phyloP scores from a whole-genome alignment of 2,113 vertebrate genomes.

The Willisornis vidua region DNA sequence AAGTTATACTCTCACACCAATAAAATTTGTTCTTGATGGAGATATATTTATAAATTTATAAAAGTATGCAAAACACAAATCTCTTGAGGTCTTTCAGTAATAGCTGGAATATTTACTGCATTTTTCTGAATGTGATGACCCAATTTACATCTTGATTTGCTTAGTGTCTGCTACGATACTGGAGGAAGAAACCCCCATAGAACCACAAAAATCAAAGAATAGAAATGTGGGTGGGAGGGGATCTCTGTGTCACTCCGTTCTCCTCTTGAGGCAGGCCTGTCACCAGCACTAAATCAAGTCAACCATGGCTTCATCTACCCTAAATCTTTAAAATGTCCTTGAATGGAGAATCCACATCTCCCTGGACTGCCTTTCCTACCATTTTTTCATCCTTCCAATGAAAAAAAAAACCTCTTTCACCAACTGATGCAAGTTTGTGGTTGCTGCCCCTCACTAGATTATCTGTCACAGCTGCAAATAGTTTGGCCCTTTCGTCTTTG shows the following conservation, averaged over 20 bases:
- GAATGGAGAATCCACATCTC: background rate
- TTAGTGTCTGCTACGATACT: background rate
- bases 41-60: background rate
- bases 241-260: background rate
- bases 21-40: background rate
- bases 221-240: background rate
- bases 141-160: background rate
- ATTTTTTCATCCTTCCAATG: background rate
- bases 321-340: background rate
- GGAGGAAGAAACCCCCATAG: background rate
- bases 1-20: background rate
- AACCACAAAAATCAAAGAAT: background rate
- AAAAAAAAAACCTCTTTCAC: background rate
- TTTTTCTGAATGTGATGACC: constrained; percentile 7
- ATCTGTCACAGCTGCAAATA: background rate
- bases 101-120: background rate
- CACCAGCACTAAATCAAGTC: background rate
- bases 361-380: background rate
- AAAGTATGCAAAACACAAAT: background rate
- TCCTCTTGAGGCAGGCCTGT: background rate
- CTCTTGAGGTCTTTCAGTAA: background rate
- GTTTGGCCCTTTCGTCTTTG: background rate
- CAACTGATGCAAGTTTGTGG: background rate
- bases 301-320: background rate
- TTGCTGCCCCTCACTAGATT: background rate